Conservation (phyloP, 2,797 vertebrate genomes). For the Aeoliscus strigatus region DNA sequence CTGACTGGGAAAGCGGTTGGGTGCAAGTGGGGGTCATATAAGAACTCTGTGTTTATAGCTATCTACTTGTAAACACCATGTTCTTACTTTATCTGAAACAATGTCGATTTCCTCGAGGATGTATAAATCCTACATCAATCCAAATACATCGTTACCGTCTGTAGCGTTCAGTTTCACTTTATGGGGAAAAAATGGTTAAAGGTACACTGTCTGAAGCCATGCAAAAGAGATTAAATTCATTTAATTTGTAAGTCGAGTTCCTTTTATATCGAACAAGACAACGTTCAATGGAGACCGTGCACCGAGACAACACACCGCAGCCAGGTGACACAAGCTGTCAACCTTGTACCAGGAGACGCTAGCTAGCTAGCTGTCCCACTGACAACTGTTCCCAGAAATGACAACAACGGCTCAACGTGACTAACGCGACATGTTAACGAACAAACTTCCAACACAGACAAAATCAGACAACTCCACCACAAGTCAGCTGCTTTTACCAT, state of each 20-base stretch:
- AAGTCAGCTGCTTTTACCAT: slow-evolving; percentile 47
- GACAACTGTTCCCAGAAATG: not conserved
- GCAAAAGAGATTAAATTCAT: not conserved
- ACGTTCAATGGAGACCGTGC: not conserved
- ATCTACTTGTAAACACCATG: too few species aligned
- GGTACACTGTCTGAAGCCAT: too few species aligned
- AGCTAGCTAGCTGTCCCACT: slow-evolving; percentile 15
- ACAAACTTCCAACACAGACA: accelerated
- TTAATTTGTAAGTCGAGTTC: not conserved
- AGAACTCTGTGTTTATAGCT: too few species aligned
- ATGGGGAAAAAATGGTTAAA: too few species aligned
- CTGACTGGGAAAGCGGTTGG: too few species aligned
- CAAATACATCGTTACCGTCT: too few species aligned
- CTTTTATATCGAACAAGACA: not conserved
- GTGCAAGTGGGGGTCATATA: too few species aligned
- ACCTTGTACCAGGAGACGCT: slow-evolving; percentile 12
- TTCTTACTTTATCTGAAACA: too few species aligned
- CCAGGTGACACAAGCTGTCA: slow-evolving; percentile 30
- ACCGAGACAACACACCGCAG: not conserved
- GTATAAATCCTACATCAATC: too few species aligned
- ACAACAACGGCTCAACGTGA: not conserved
- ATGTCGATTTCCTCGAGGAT: too few species aligned
- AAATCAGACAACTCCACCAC: not conserved
- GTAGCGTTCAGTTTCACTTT: too few species aligned
- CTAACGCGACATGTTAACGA: too few species aligned